Evolutionary conservation across 2,113 vertebrate genomes (phyloP).

Genomic region (Eulemur macaco): DNA sequence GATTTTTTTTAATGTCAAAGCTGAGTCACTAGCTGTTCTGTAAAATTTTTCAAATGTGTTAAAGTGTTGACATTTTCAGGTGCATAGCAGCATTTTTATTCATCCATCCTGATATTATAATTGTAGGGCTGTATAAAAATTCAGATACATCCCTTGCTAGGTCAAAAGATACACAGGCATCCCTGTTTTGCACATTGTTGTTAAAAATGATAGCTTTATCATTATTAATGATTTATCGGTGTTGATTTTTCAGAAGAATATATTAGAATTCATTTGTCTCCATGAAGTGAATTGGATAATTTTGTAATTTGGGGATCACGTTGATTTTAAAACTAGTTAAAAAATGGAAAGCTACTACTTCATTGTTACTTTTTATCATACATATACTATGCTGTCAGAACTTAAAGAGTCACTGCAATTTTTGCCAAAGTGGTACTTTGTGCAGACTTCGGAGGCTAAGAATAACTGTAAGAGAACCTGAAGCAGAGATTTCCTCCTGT

Average conservation of each 20-base stretch:
- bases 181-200: not conserved
- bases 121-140: constrained; percentile 18
- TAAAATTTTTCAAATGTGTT: constrained; percentile 35
- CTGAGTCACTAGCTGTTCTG: not conserved
- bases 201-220: not conserved
- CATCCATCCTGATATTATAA: not conserved
- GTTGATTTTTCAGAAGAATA: not conserved
- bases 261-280: constrained; percentile 10
- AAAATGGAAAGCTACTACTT: not conserved
- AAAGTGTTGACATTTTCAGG: constrained; percentile 16
- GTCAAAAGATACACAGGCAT: not conserved
- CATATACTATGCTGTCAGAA: not conserved
- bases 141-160: not conserved
- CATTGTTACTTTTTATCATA: not conserved
- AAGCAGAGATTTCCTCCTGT: not conserved
- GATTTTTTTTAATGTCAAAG: not conserved
- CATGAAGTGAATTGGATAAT: not conserved
- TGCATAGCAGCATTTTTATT: not conserved
- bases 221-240: not conserved
- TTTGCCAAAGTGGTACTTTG: not conserved
- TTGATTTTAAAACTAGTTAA: not conserved
- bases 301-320: not conserved
- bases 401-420: not conserved
- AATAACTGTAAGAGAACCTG: not conserved
- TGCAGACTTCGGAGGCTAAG: not conserved